Evolutionary conservation across 1,140 invertebrate genomes (phyloP).

Genomic region (Drosophila sturtevanti): DNA sequence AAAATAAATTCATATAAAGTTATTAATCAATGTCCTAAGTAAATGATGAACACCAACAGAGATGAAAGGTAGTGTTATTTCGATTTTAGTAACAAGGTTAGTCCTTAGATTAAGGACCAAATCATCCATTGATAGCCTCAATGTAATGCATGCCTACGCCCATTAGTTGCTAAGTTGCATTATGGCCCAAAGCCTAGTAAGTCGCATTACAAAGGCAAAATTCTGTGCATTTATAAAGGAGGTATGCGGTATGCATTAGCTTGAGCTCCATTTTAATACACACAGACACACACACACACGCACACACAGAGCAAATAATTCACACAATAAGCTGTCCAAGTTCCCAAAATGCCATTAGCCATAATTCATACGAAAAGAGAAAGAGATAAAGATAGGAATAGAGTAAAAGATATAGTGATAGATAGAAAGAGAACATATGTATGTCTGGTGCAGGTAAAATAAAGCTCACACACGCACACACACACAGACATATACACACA

Average conservation of each 20-base stretch:
- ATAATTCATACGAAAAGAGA: conserved; percentile 56
- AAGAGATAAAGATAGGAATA: conserved; percentile 31
- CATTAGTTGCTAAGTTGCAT: neutral
- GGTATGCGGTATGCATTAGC: conserved; percentile 50
- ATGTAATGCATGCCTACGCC: neutral
- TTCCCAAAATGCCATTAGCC: conserved; percentile 32
- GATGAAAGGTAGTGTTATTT: too few relatives aligned
- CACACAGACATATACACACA: conserved; percentile 5
- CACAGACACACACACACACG: conserved; percentile 21
- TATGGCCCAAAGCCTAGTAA: conserved; percentile 12
- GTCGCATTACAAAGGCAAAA: conserved; percentile 1
- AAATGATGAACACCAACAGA: too few relatives aligned
- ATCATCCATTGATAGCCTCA: too few relatives aligned
- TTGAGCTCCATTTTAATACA: conserved; percentile 76
- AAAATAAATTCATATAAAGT: too few relatives aligned
- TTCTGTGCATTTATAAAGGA: neutral
- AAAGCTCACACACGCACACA: conserved; percentile 18
- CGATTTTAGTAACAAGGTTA: too few relatives aligned
- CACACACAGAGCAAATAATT: conserved; percentile 72
- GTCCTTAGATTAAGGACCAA: too few relatives aligned
- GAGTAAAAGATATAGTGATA: neutral
- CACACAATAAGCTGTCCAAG: conserved; percentile 70
- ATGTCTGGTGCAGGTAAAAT: conserved; percentile 42
- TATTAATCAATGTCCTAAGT: too few relatives aligned
- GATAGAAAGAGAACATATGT: conserved; percentile 26